A percentile compares a stretch with the other conserved stretches of the same genome.
phyloP scores from a whole-genome alignment of 2,113 vertebrate species.

The Dasyornis broadbenti region DNA sequence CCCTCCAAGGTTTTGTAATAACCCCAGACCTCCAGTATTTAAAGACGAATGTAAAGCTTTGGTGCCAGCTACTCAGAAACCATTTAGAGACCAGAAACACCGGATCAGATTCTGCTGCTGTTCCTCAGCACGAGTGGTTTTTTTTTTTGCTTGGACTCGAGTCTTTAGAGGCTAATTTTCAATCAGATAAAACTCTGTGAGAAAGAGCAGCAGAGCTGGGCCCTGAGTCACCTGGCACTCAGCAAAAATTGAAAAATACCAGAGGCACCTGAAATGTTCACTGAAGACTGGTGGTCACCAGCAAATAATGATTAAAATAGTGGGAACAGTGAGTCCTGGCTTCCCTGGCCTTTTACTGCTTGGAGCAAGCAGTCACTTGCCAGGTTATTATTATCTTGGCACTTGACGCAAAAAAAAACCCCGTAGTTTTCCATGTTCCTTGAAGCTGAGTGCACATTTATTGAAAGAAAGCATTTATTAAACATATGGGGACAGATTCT shows the following conservation, averaged over 20 bases:
- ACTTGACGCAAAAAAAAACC: background rate
- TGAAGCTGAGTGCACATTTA: constrained; percentile 28
- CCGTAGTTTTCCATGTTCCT: constrained; percentile 27
- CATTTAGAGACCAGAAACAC: constrained; percentile 4
- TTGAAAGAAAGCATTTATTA: constrained; percentile 53
- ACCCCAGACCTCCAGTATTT: constrained; percentile 37
- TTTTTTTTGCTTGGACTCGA: background rate
- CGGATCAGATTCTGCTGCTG: constrained; percentile 43
- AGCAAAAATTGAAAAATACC: constrained; percentile 37
- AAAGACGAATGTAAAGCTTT: background rate
- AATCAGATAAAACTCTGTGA: constrained; percentile 24
- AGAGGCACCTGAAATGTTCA: constrained; percentile 19
- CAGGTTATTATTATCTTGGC: constrained; percentile 50
- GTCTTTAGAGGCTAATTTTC: constrained; percentile 20
- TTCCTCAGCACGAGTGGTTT: background rate
- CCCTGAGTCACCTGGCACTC: background rate
- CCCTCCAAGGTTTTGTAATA: background rate
- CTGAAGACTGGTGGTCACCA: constrained; percentile 33
- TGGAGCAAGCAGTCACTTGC: constrained; percentile 7
- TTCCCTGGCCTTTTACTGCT: constrained; percentile 1
- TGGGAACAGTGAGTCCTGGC: background rate
- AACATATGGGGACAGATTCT: constrained; percentile 33
- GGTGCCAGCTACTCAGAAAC: constrained; percentile 37
- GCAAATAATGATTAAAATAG: constrained; percentile 9
- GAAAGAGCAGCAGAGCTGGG: constrained; percentile 20